A percentile compares a stretch with the other conserved stretches of the same genome.
Evolutionary conservation across 2,797 vertebrate species (phyloP).

Genomic region (Harpagifer antarcticus): DNA sequence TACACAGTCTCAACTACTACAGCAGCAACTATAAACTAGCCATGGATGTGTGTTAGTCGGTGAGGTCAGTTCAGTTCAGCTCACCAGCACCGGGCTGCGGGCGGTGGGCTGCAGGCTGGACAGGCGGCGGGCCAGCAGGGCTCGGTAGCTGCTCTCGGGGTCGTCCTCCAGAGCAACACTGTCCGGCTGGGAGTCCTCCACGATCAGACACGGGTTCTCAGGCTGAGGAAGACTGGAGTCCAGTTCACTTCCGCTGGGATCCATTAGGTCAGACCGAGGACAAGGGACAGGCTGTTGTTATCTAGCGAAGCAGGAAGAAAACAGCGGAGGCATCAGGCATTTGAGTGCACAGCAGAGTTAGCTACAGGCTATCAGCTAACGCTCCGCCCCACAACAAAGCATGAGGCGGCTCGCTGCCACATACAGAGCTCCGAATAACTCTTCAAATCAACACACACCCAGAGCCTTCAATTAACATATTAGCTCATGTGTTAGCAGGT

Average conservation of each 20-base stretch:
- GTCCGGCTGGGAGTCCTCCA: constrained; percentile 95
- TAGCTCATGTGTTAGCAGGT: background rate
- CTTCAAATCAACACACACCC: background rate
- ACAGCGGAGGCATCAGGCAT: background rate
- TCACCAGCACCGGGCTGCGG: constrained; percentile 91
- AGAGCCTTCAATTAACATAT: background rate
- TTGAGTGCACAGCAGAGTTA: constrained; percentile 6
- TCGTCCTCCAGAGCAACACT: constrained; percentile 88
- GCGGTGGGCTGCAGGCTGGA: constrained; percentile 85
- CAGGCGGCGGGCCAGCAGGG: constrained; percentile 85
- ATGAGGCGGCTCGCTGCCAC: no score
- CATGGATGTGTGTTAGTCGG: fast-evolving
- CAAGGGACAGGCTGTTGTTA: constrained; percentile 21
- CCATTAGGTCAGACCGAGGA: constrained; percentile 81
- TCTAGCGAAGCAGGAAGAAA: constrained; percentile 7
- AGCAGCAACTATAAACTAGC: background rate
- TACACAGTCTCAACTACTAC: background rate
- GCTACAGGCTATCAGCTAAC: background rate
- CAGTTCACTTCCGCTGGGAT: constrained; percentile 88
- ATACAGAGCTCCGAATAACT: background rate
- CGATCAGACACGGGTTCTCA: constrained; percentile 90
- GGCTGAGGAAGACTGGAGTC: constrained; percentile 90
- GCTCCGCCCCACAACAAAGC: constrained; percentile 12
- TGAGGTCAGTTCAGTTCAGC: background rate
- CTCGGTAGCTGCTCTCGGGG: constrained; percentile 87